Conservation (phyloP, 2,888 invertebrate species). For the Panzeria rudis region DNA sequence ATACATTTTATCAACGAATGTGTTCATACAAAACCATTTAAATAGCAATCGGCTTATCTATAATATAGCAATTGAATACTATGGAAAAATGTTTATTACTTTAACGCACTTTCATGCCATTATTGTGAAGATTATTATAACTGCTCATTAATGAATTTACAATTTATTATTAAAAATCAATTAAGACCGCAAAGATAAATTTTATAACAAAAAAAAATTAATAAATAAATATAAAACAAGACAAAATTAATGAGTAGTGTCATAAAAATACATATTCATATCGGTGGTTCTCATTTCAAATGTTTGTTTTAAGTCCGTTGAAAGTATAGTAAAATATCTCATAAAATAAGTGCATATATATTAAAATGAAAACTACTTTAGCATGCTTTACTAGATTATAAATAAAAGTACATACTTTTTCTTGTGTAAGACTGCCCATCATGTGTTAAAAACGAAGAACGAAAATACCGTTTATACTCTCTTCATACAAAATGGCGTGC, state of each 20-base stretch:
- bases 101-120: conserved; percentile 12
- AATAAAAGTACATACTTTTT: too few relatives aligned
- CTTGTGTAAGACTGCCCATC: too few relatives aligned
- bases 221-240: background rate
- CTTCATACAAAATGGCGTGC: too few relatives aligned
- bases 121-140: conserved; percentile 16
- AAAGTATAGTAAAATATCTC: too few relatives aligned
- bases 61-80: conserved; percentile 58
- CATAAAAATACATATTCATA: background rate
- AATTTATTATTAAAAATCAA: conserved; percentile 16
- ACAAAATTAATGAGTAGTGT: background rate
- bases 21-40: conserved; percentile 42
- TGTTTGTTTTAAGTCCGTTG: too few relatives aligned
- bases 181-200: conserved; percentile 16
- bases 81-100: conserved; percentile 24
- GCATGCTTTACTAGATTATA: too few relatives aligned
- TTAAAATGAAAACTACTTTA: too few relatives aligned
- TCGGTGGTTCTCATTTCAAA: too few relatives aligned
- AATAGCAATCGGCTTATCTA: conserved; percentile 56
- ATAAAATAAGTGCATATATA: too few relatives aligned
- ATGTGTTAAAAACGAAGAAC: too few relatives aligned
- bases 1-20: background rate
- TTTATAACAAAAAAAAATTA: background rate
- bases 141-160: conserved; percentile 5
- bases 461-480: too few relatives aligned